phyloP scores from a whole-genome alignment of 2,888 invertebrate species.

The Kryphioiulus occultus region DNA sequence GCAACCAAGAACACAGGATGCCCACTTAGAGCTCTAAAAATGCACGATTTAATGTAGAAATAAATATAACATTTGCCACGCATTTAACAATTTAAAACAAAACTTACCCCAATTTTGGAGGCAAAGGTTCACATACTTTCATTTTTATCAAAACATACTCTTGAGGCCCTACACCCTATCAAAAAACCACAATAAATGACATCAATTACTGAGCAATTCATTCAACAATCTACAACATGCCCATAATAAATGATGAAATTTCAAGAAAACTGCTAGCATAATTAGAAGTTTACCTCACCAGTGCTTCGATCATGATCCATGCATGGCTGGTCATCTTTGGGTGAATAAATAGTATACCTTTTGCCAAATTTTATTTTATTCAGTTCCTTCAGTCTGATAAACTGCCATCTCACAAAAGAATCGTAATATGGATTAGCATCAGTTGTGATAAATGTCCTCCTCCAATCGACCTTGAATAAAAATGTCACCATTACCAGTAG shows the following conservation, averaged over 20 bases:
- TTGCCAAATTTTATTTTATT: conserved; percentile 97
- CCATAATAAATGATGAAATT: not conserved
- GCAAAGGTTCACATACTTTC: conserved; percentile 78
- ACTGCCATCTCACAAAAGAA: conserved; percentile 98
- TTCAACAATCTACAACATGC: too few species aligned
- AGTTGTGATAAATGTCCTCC: conserved; percentile 97
- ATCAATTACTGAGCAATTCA: not conserved
- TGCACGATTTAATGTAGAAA: not conserved
- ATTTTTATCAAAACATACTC: conserved; percentile 98
- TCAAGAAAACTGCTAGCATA: not conserved
- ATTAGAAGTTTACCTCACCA: conserved; percentile 72
- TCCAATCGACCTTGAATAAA: conserved; percentile 85
- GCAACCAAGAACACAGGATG: conserved; percentile 85
- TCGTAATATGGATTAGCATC: conserved; percentile 98
- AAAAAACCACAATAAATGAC: not conserved
- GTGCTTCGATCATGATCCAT: conserved; percentile 98
- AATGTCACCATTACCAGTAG: conserved; percentile 52
- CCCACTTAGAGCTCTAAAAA: conserved; percentile 66
- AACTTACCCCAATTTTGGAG: conserved; percentile 67
- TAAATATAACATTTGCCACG: not conserved
- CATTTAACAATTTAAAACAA: not conserved
- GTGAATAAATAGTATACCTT: conserved; percentile 94
- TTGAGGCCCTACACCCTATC: conserved; percentile 89
- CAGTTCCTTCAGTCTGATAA: conserved; percentile 79
- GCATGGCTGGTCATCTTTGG: conserved; percentile 96